These are phyloP conservation scores for Cheilosia impressa DNA, from an alignment of 2,888 invertebrate genomes.

Conservation along the genomic window DNA sequence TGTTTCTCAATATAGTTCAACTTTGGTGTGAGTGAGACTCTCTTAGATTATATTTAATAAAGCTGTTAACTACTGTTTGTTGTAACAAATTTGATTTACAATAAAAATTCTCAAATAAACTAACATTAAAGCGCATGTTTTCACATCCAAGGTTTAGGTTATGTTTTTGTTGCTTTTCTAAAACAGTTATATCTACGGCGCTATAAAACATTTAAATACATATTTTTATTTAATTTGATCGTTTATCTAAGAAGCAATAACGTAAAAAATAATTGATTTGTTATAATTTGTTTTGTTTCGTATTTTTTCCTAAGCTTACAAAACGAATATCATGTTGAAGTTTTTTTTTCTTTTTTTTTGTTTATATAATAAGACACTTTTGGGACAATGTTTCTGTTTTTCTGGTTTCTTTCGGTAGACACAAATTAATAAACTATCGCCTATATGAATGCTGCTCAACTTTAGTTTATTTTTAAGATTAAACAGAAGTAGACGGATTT, in stretches of 20 bases:
- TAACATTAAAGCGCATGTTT: constrained; percentile 65
- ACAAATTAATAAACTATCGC: constrained; percentile 46
- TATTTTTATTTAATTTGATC: constrained; percentile 50
- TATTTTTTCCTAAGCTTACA: constrained; percentile 48
- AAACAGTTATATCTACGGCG: constrained; percentile 37
- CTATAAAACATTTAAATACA: constrained; percentile 64
- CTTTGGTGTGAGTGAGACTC: constrained; percentile 9
- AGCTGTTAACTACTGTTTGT: constrained; percentile 44
- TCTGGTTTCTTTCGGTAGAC: constrained; percentile 28
- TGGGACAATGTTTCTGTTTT: constrained; percentile 55
- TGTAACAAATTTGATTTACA: constrained; percentile 48
- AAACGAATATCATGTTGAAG: constrained; percentile 45
- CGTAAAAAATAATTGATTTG: constrained; percentile 50
- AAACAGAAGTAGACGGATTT: constrained; percentile 79
- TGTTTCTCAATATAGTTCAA: constrained; percentile 16
- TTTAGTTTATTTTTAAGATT: constrained; percentile 66
- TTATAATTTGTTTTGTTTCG: constrained; percentile 3
- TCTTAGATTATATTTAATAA: constrained; percentile 30
- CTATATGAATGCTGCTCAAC: constrained; percentile 43
- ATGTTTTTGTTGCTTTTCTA: constrained; percentile 8
- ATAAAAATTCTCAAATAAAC: constrained; percentile 33
- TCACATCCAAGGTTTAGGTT: constrained; percentile 57
- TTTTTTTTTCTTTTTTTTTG: constrained; percentile 33
- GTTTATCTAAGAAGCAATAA: constrained; percentile 71
- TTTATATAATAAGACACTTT: constrained; percentile 73